Conservation (phyloP, 2,888 invertebrate species). For the Listrodromus nycthemerus region DNA sequence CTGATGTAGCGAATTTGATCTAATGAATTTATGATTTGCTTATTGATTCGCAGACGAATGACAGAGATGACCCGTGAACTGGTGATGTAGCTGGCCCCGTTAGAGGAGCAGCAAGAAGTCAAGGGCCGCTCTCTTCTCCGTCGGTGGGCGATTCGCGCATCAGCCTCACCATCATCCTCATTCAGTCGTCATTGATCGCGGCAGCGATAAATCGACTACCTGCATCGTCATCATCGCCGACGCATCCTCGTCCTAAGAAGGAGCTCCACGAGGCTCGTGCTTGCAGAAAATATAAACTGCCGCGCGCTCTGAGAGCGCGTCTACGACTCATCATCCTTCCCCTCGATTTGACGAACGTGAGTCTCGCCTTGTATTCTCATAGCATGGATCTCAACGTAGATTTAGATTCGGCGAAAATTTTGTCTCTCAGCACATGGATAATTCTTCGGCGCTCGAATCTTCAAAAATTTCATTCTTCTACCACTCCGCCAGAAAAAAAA, state of each 20-base stretch:
- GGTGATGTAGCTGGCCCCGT: slow-evolving; percentile 77
- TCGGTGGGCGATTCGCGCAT: slow-evolving; percentile 68
- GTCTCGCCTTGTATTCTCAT: slow-evolving; percentile 27
- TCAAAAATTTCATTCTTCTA: too few relatives aligned
- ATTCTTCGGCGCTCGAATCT: too few relatives aligned
- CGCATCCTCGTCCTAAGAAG: slow-evolving; percentile 27
- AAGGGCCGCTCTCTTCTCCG: slow-evolving; percentile 74
- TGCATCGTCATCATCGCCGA: slow-evolving; percentile 52
- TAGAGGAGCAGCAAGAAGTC: slow-evolving; percentile 71
- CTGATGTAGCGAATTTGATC: background rate
- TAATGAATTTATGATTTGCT: slow-evolving; percentile 34
- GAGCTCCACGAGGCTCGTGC: slow-evolving; percentile 50
- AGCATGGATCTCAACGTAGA: too few relatives aligned
- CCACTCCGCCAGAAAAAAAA: too few relatives aligned
- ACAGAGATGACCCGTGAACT: slow-evolving; percentile 76
- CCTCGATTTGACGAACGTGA: slow-evolving; percentile 70
- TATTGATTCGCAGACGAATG: slow-evolving; percentile 75
- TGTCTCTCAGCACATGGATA: too few relatives aligned
- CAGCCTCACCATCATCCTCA: slow-evolving; percentile 71
- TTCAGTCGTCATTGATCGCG: slow-evolving; percentile 63
- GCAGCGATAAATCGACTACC: slow-evolving; percentile 20
- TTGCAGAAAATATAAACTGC: slow-evolving; percentile 59
- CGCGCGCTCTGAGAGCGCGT: slow-evolving; percentile 67
- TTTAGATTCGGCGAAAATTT: too few relatives aligned
- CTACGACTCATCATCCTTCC: slow-evolving; percentile 67